These are phyloP conservation scores for Venustoraphidia nigricollis DNA, from an alignment of 2,888 invertebrate genomes.

Conservation along the genomic window DNA sequence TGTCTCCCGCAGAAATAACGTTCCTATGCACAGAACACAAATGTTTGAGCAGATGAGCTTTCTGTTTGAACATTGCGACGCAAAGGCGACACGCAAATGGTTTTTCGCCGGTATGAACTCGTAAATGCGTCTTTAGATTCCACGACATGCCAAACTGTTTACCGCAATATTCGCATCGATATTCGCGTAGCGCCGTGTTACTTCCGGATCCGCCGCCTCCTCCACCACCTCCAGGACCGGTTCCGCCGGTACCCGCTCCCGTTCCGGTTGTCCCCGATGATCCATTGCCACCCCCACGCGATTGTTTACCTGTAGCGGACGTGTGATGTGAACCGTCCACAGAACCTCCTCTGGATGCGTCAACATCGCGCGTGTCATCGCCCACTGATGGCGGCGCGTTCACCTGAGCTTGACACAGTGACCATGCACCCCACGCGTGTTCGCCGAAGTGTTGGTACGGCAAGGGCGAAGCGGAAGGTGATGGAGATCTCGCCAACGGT, in stretches of 20 bases:
- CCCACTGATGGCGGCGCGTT: slow-evolving; percentile 23
- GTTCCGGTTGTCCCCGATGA: background rate
- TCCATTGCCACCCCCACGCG: background rate
- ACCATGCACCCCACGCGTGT: slow-evolving; percentile 49
- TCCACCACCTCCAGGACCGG: slow-evolving; percentile 25
- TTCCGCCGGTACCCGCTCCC: slow-evolving; percentile 14
- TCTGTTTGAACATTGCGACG: slow-evolving; percentile 85
- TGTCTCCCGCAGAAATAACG: slow-evolving; percentile 71
- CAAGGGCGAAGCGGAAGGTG: slow-evolving; percentile 16
- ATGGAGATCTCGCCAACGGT: slow-evolving; percentile 31
- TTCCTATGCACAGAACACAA: slow-evolving; percentile 80
- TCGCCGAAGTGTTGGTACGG: slow-evolving; percentile 24
- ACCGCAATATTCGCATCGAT: slow-evolving; percentile 77
- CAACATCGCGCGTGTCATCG: slow-evolving; percentile 21
- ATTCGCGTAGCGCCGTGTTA: slow-evolving; percentile 53
- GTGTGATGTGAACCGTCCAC: slow-evolving; percentile 8
- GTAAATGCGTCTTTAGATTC: slow-evolving; percentile 78
- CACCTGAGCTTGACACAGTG: slow-evolving; percentile 46
- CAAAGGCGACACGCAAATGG: slow-evolving; percentile 80
- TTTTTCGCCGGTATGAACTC: slow-evolving; percentile 80
- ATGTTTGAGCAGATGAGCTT: slow-evolving; percentile 75
- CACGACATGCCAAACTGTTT: slow-evolving; percentile 88
- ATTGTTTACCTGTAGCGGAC: background rate
- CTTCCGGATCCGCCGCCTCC: slow-evolving; percentile 27
- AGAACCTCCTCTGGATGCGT: slow-evolving; percentile 11